Evolutionary conservation across 2,797 vertebrate species (phyloP).

Genomic region (Cryptoblepharus egeriae): DNA sequence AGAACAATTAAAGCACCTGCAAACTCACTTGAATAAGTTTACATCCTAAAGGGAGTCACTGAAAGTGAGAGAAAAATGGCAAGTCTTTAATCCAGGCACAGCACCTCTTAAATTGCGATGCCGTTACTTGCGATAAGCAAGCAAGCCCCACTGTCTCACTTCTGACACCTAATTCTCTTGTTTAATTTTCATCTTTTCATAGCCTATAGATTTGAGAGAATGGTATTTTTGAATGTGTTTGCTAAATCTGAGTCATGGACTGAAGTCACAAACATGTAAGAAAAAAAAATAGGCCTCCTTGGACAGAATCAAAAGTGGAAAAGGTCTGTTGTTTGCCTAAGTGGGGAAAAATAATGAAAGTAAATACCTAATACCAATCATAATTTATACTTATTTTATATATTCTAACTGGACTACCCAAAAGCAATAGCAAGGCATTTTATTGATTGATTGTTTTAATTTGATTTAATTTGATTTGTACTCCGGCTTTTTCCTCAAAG

Average conservation of each 20-base stretch:
- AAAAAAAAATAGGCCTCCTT: not conserved
- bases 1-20: constrained; percentile 66
- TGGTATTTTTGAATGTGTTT: constrained; percentile 24
- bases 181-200: constrained; percentile 20
- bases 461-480: too few species aligned
- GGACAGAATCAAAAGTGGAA: not conserved
- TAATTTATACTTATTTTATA: not conserved
- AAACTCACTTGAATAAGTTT: constrained; percentile 62
- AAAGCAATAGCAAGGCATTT: not conserved
- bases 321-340: not conserved
- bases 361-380: not conserved
- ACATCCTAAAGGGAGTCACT: constrained; percentile 49
- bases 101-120: constrained; percentile 44
- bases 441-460: too few species aligned
- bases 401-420: not conserved
- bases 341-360: not conserved
- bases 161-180: not conserved
- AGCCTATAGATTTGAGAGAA: constrained; percentile 12
- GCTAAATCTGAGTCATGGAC: constrained; percentile 26
- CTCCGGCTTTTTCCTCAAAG: too few species aligned
- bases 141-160: not conserved
- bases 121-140: constrained; percentile 38
- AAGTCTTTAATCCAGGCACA: constrained; percentile 48
- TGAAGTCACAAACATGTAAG: not conserved
- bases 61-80: constrained; percentile 44